phyloP scores from a whole-genome alignment of 2,113 vertebrate species.

The Syrrhaptes paradoxus region DNA sequence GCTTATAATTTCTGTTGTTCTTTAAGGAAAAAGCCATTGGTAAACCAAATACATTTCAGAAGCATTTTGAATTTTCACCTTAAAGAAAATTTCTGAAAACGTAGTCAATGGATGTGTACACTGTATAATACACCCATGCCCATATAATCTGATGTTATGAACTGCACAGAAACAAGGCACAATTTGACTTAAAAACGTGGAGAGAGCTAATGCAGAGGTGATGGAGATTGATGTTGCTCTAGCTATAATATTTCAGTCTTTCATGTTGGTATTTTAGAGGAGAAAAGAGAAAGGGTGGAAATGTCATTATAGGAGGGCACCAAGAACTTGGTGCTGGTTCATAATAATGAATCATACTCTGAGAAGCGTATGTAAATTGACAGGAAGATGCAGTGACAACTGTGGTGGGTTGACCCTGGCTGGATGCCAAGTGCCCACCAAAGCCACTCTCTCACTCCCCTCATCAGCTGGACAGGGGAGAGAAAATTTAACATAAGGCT shows the following conservation, averaged over 20 bases:
- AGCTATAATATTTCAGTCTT: not conserved
- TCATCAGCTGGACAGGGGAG: too few relatives aligned
- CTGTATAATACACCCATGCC: not conserved
- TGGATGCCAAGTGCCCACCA: too few relatives aligned
- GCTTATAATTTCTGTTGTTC: not conserved
- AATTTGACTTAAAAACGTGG: not conserved
- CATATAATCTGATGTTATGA: not conserved
- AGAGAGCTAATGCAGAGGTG: not conserved
- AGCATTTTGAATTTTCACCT: not conserved
- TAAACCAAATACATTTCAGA: not conserved
- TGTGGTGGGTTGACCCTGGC: too few relatives aligned
- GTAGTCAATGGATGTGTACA: not conserved
- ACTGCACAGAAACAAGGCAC: not conserved
- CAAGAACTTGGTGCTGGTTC: not conserved
- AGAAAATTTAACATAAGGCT: too few relatives aligned
- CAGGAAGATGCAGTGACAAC: not conserved
- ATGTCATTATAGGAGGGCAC: not conserved
- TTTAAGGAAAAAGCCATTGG: not conserved
- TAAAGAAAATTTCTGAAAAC: not conserved
- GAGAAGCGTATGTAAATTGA: not conserved
- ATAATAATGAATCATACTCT: not conserved
- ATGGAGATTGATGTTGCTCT: not conserved
- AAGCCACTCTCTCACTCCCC: too few relatives aligned
- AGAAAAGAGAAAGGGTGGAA: not conserved
- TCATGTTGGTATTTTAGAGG: not conserved